Evolutionary conservation across 2,113 vertebrate species (phyloP), one percentile per base, ranked within the genome.

Genomic region (Eurystomus gularis): DNA sequence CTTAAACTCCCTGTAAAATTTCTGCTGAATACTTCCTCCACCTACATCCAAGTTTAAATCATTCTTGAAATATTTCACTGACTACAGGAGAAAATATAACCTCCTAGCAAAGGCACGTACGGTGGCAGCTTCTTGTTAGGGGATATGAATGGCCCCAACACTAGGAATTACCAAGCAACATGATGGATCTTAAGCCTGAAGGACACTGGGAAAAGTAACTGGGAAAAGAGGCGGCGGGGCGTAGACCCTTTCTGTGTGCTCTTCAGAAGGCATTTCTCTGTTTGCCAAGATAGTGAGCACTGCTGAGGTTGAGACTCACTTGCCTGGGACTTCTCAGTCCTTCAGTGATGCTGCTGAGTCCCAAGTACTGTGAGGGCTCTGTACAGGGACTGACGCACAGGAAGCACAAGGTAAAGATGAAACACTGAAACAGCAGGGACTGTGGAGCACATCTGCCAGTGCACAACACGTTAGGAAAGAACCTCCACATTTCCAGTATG

Each of bases 11-110:
- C 37, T 71, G 64, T 19, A 78, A 80, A 81, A 80, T 81, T 88
- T 83, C 54, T 61, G n/a, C 57, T 73, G 51, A 88, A 4, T 40
- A 91, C 68, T 94, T 92, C 83, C 88, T 86, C 94, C 86, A 83
- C 64, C 76, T 77, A 86, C 42, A 75, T 77, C 21, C 49, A 54
- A 73, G 40, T 42, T 31, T 73, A 71, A 88, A 77, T 51, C 17
- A 46, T 31, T 65, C 68, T 44, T 44, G 15, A 90, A 70, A 37
- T 70, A 86, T 44, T 73, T 83, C 49, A 33, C 35, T 44, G 54
- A 28, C 54, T 54, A 39, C 2, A 33, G 51, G n/a, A 78, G 61
- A 70, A 85, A 72, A 72, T 3, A 8, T 15, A 70, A 80, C 33
- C 62, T 70, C 39, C 26, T 8, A 62, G 55, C 37, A 57, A 77